Evolutionary conservation across 2,113 vertebrate genomes (phyloP), one percentile per base, ranked within the genome.

Genomic region (Butastur rufipennis): DNA sequence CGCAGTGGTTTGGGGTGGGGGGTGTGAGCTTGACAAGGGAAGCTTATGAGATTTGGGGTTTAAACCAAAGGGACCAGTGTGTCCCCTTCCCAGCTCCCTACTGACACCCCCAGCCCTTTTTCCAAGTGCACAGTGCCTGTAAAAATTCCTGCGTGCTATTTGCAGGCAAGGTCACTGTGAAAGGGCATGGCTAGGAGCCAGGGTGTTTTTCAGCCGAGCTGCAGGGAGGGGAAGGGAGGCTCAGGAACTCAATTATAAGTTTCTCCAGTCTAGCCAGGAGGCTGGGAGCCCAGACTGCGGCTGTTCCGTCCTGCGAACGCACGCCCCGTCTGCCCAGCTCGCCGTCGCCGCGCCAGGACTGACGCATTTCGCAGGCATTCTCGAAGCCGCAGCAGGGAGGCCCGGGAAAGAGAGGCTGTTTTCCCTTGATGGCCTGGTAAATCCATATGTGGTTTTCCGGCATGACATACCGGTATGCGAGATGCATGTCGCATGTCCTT

Each of bases 231-330:
- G 92, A 98, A 98, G 98, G 95, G 97, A 96, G 98, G 97, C 98
- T 98, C 98, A 98, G 98, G 98, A 98, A 98, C 99, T 98, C 99
- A 99, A 99, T 99, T 98, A 99, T 98, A 99, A 99, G 99, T 99
- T 99, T 98, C 98, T 99, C 97, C 99, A 98, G 98, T 98, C 98
- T 99, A 98, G 98, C 99, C 98, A 98, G 98, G 98, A 99, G 98
- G 99, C 98, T 99, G 98, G 97, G 98, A 98, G 98, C 98, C 98
- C 98, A 99, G 99, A 99, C 99, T 99, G 98, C 63, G 98, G 99
- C 98, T 99, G 99, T 98, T 98, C 98, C 88, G 91, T 90, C 95
- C 97, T 96, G 95, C 67, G 83, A n/a, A 34, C 94, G 66, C 96
- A 86, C 96, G 90, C 96, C 93, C 91, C 81, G 95, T 93, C 95